Conservation (phyloP, 1,140 invertebrate species). For the Heterodera schachtii region DNA sequence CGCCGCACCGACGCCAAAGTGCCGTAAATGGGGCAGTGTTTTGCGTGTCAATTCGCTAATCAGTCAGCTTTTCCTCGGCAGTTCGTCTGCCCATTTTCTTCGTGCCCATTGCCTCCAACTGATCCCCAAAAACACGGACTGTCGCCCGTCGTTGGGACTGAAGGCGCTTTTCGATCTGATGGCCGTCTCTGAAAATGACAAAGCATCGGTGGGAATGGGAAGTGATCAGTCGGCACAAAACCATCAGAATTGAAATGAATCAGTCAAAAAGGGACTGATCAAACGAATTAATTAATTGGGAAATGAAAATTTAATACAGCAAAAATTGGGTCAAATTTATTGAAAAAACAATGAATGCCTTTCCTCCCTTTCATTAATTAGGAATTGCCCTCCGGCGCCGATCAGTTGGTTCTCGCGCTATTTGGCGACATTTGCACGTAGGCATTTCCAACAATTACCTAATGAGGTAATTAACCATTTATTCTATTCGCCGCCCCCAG, state of each 20-base stretch:
- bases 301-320: too few species aligned
- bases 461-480: conserved; percentile 79
- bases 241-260: too few species aligned
- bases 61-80: conserved; percentile 9
- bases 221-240: too few species aligned
- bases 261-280: too few species aligned
- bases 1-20: too few species aligned
- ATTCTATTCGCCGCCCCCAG: conserved; percentile 60
- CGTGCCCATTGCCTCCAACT: conserved; percentile 51
- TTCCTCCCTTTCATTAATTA: too few species aligned
- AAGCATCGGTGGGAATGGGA: too few species aligned
- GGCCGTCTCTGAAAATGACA: conserved; percentile 54
- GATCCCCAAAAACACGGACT: conserved; percentile 21
- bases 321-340: too few species aligned
- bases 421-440: conserved; percentile 94
- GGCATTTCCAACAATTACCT: conserved; percentile 77
- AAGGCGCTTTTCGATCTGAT: conserved; percentile 98
- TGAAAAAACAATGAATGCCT: too few species aligned
- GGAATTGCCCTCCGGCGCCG: conserved; percentile 7
- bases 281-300: too few species aligned
- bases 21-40: too few species aligned
- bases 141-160: conserved; percentile 82
- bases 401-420: conserved; percentile 72
- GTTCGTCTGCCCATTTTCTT: conserved; percentile 49
- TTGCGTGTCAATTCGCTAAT: too few species aligned